phyloP scores from a whole-genome alignment of 2,888 invertebrate species.

The Escarpia spicata region DNA sequence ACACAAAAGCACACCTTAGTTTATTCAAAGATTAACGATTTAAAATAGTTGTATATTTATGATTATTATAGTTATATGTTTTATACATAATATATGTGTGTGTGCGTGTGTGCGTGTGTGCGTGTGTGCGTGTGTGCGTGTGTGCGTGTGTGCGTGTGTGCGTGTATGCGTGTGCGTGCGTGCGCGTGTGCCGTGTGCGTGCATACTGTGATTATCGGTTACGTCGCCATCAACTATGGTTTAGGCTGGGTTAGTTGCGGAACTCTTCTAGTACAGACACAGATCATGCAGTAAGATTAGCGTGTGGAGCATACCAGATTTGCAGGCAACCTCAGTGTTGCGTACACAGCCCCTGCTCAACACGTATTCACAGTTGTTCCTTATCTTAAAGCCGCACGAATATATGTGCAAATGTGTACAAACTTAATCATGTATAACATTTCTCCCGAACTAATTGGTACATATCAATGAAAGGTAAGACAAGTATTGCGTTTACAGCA shows the following conservation, averaged over 20 bases:
- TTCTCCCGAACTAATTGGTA: too few species aligned
- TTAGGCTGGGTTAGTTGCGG: neutral
- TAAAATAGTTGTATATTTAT: too few species aligned
- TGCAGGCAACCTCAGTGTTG: neutral
- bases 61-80: neutral
- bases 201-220: too few species aligned
- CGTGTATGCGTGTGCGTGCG: too few species aligned
- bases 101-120: too few species aligned
- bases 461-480: neutral
- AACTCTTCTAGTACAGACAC: neutral
- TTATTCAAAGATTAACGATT: too few species aligned
- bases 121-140: too few species aligned
- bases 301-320: neutral
- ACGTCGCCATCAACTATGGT: neutral
- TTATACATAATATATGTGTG: neutral
- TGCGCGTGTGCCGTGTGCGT: too few species aligned
- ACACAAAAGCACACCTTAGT: too few species aligned
- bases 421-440: too few species aligned
- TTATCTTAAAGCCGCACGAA: neutral
- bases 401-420: too few species aligned
- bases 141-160: too few species aligned
- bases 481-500: neutral
- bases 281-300: neutral
- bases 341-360: neutral
- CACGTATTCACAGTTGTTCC: neutral